Percentiles rank a stretch among this genome's conserved stretches.
Evolutionary conservation across 1,140 invertebrate species (phyloP).

Genomic region (Prorops nasuta): DNA sequence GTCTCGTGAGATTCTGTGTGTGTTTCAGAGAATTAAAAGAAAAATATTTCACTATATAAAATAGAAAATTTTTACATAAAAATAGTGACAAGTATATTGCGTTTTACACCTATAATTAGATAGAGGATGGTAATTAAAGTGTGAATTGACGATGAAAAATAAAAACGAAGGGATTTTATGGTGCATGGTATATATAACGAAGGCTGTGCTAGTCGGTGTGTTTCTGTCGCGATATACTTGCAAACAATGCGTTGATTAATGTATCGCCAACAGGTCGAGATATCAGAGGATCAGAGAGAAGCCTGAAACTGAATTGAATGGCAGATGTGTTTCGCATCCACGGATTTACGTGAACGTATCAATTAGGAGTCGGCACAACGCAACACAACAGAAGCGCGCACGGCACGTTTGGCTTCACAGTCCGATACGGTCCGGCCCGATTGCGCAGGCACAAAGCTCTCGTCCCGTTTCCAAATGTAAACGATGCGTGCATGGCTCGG

Average conservation of each 20-base stretch:
- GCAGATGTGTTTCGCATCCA: neutral
- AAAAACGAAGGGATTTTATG: too few species aligned
- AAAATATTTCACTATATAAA: too few species aligned
- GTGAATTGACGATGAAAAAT: too few species aligned
- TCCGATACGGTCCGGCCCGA: too few species aligned
- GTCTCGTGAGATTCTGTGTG: too few species aligned
- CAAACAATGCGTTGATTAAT: constrained; percentile 18
- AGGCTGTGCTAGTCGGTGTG: constrained; percentile 1
- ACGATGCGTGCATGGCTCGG: constrained; percentile 2
- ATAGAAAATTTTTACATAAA: too few species aligned
- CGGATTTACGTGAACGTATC: constrained; percentile 15
- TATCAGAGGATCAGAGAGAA: constrained; percentile 8
- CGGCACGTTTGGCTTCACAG: too few species aligned
- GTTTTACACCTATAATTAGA: too few species aligned
- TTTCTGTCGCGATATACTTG: constrained; percentile 4
- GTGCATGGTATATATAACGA: neutral
- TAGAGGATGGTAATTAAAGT: too few species aligned
- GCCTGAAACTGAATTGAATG: neutral
- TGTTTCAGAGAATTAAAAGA: too few species aligned
- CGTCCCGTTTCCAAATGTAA: constrained; percentile 7
- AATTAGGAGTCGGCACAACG: constrained; percentile 11
- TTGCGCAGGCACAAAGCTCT: constrained; percentile 5
- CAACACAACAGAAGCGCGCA: constrained; percentile 5
- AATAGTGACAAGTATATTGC: too few species aligned
- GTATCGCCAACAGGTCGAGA: constrained; percentile 11